Evolutionary conservation across 92 coral and sea anemone species (phyloP).

Genomic region (Palythoa caribaeorum): DNA sequence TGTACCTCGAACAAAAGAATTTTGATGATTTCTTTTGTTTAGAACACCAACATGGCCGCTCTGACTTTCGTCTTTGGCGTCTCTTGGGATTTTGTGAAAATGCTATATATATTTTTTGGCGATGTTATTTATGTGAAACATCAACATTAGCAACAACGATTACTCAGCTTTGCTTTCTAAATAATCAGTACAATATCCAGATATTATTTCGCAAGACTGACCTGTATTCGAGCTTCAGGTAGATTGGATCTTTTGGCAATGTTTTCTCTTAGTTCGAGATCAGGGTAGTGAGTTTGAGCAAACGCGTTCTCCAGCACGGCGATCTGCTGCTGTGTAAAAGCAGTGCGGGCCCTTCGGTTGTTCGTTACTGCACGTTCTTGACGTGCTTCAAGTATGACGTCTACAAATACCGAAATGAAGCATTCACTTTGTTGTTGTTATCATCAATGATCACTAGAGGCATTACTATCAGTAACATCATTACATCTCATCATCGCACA

Average conservation of each 20-base stretch:
- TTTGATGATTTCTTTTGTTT: no score
- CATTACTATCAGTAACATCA: background rate
- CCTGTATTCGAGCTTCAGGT: slow-evolving; percentile 97
- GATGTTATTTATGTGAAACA: no score
- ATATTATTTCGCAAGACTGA: slow-evolving; percentile 13
- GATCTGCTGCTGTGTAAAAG: slow-evolving; percentile 96
- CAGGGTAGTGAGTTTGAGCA: slow-evolving; percentile 97
- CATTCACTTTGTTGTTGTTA: background rate
- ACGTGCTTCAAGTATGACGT: slow-evolving; percentile 95
- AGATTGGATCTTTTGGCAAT: slow-evolving; percentile 90
- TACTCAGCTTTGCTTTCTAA: no score
- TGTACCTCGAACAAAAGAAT: no score
- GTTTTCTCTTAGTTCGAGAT: slow-evolving; percentile 92
- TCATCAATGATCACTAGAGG: background rate
- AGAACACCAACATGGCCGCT: no score
- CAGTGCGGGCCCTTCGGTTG: slow-evolving; percentile 95
- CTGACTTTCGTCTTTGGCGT: no score
- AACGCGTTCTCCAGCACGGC: slow-evolving; percentile 91
- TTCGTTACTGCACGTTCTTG: slow-evolving; percentile 84
- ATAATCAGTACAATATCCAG: no score
- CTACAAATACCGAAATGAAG: slow-evolving; percentile 49
- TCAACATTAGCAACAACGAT: no score
- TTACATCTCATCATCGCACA: background rate
- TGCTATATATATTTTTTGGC: no score
- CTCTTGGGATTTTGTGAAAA: no score